Conservation (phyloP, 1,140 invertebrate species). For the Drosophila bifasciata region DNA sequence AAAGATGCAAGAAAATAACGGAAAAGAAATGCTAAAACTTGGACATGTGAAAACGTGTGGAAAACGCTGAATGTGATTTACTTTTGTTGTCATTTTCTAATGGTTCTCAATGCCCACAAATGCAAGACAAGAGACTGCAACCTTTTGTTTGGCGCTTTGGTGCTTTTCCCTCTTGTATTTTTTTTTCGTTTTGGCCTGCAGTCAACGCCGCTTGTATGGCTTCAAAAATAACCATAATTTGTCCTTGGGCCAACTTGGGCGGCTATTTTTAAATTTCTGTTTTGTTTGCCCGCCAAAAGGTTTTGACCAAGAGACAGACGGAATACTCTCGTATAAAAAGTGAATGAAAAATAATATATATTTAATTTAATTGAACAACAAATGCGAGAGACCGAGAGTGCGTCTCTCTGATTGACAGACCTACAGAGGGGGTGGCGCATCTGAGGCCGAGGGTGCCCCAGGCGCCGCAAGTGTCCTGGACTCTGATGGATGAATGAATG, state of each 20-base stretch:
- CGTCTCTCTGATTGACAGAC: constrained; percentile 32
- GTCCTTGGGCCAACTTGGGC: constrained; percentile 57
- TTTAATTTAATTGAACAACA: constrained; percentile 52
- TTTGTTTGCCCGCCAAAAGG: constrained; percentile 9
- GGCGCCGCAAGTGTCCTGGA: constrained; percentile 59
- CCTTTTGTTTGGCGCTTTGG: constrained; percentile 40
- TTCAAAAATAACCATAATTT: constrained; percentile 79
- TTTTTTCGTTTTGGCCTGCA: constrained; percentile 32
- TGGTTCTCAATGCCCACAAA: constrained; percentile 26
- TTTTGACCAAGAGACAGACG: constrained; percentile 7
- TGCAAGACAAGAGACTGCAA: constrained; percentile 15
- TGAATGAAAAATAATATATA: constrained; percentile 38
- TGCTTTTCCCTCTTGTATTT: constrained; percentile 17
- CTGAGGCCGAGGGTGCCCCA: not conserved
- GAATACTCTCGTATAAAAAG: constrained; percentile 6
- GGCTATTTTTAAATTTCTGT: constrained; percentile 62
- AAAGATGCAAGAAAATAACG: constrained; percentile 16
- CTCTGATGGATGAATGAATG: constrained; percentile 70
- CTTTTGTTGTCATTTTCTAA: constrained; percentile 12
- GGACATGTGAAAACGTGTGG: constrained; percentile 51
- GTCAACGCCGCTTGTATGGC: constrained; percentile 55
- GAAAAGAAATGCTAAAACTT: constrained; percentile 46
- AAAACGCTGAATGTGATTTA: constrained; percentile 41
- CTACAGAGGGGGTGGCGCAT: constrained; percentile 4
- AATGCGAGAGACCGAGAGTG: constrained; percentile 7